phyloP scores from a whole-genome alignment of 2,888 invertebrate genomes.

The Temnothorax rugatulus region DNA sequence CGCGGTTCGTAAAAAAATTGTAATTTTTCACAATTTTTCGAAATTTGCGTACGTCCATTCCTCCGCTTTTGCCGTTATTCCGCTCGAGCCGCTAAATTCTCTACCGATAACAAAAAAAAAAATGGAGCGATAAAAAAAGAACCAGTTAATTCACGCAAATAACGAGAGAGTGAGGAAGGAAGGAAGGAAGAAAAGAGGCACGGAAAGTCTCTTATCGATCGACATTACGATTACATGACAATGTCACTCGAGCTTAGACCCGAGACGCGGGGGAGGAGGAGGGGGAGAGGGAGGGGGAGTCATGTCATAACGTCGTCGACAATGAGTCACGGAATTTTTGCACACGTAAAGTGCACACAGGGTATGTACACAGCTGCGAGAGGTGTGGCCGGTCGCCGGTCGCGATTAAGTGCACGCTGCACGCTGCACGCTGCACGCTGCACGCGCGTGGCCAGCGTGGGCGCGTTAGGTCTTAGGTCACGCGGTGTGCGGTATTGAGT shows the following conservation, averaged over 20 bases:
- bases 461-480: not conserved
- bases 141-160: too few relatives aligned
- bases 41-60: not conserved
- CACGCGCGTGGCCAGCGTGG: not conserved
- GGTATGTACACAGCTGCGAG: not conserved
- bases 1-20: not conserved
- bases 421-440: too few relatives aligned
- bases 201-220: slow-evolving; percentile 11
- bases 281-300: not conserved
- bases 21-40: not conserved
- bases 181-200: not conserved
- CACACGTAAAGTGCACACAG: too few relatives aligned
- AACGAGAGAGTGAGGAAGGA: not conserved
- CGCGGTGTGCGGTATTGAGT: not conserved
- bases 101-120: not conserved
- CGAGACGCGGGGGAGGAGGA: not conserved
- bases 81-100: too few relatives aligned
- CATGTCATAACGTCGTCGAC: not conserved
- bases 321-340: slow-evolving; percentile 22
- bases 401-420: slow-evolving; percentile 18
- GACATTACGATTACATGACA: not conserved
- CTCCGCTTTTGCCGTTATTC: not conserved
- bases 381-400: slow-evolving; percentile 24
- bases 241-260: not conserved
- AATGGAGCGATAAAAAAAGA: not conserved